Evolutionary conservation across 1,140 invertebrate species (phyloP).

Genomic region (Formica selysi): DNA sequence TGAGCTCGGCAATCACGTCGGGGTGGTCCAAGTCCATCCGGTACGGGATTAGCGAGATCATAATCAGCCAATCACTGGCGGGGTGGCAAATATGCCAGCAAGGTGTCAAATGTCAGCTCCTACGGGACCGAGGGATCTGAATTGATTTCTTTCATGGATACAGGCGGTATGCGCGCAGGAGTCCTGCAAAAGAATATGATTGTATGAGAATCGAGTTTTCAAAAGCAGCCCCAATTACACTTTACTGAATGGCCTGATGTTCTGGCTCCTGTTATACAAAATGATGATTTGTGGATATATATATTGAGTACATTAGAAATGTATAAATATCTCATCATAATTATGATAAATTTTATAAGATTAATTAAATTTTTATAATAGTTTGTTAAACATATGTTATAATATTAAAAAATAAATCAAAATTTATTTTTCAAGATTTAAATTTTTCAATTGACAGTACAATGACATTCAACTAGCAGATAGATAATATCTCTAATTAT

Average conservation of each 20-base stretch:
- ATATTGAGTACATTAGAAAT: background rate
- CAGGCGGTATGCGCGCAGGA: background rate
- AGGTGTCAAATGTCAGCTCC: slow-evolving; percentile 85
- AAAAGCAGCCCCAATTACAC: slow-evolving; percentile 57
- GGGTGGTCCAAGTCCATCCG: slow-evolving; percentile 75
- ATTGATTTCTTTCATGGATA: slow-evolving; percentile 77
- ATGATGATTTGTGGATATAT: background rate
- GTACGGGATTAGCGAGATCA: slow-evolving; percentile 82
- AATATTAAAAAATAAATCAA: background rate
- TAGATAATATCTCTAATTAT: background rate
- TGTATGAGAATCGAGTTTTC: slow-evolving; percentile 64
- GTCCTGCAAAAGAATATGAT: slow-evolving; percentile 40
- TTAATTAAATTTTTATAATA: background rate
- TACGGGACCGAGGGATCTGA: slow-evolving; percentile 69
- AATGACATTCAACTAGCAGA: background rate
- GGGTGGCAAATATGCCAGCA: slow-evolving; percentile 62
- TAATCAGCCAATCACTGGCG: slow-evolving; percentile 82
- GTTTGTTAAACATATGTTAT: background rate
- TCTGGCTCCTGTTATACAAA: background rate
- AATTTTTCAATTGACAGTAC: background rate
- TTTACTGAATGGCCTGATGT: slow-evolving; percentile 22
- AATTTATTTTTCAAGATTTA: background rate
- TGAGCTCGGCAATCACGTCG: slow-evolving; percentile 80
- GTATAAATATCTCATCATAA: background rate
- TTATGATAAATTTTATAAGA: background rate